Conservation (phyloP, 2,888 invertebrate genomes). For the Limnephilus auricula region DNA sequence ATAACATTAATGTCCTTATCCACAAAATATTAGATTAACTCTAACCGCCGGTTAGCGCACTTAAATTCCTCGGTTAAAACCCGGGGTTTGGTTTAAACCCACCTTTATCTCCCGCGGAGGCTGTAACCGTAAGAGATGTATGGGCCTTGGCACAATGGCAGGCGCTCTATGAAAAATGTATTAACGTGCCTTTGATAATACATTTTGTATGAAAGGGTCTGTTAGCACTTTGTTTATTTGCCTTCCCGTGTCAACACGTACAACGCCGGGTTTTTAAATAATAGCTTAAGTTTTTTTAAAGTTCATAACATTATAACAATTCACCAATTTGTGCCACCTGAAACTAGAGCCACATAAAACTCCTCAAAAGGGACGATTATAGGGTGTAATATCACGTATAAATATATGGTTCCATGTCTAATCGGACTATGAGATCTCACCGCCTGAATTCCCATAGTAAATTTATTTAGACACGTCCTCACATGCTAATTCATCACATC, state of each 20-base stretch:
- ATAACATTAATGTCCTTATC: neutral
- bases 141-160: constrained; percentile 5
- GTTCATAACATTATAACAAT: no score
- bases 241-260: constrained; percentile 18
- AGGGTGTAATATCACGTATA: no score
- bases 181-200: constrained; percentile 39
- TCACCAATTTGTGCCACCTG: no score
- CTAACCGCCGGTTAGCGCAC: neutral
- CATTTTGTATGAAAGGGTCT: constrained; percentile 31
- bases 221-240: constrained; percentile 37
- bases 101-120: neutral
- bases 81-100: neutral
- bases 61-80: neutral
- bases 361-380: no score
- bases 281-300: neutral
- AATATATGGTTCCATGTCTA: no score
- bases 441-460: no score
- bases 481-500: no score
- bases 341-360: no score
- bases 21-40: neutral
- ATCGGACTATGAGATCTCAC: no score
- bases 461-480: no score
- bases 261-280: neutral
- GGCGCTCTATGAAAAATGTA: constrained; percentile 36
- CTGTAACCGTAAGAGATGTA: neutral